phyloP scores from a whole-genome alignment of 2,113 vertebrate species.

The Myodes glareolus region DNA sequence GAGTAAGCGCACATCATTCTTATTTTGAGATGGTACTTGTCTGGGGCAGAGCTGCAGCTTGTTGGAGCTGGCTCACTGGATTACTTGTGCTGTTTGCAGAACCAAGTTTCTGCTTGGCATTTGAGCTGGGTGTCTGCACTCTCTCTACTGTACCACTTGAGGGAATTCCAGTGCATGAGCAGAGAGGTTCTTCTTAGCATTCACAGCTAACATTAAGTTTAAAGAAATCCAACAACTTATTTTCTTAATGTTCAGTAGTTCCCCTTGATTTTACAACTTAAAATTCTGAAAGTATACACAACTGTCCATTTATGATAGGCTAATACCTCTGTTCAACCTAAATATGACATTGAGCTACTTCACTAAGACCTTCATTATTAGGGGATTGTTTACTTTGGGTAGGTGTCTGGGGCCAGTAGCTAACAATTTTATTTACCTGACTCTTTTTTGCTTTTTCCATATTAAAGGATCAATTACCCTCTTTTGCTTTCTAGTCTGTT shows the following conservation, averaged over 20 bases:
- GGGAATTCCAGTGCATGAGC: neutral
- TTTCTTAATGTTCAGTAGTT: neutral
- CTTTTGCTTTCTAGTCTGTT: neutral
- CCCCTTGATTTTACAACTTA: neutral
- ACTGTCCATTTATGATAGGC: neutral
- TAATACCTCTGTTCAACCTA: neutral
- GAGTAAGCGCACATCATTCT: neutral
- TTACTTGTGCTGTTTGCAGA: neutral
- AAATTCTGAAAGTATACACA: neutral
- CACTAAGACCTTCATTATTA: neutral
- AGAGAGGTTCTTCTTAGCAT: neutral
- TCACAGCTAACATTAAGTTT: neutral
- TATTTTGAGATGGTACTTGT: neutral
- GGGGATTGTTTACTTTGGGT: neutral
- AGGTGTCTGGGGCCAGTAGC: fast-evolving
- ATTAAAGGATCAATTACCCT: neutral
- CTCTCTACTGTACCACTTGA: neutral
- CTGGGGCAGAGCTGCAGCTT: neutral
- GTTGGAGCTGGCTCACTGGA: neutral
- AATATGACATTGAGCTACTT: neutral
- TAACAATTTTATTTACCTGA: neutral
- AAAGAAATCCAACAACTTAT: neutral
- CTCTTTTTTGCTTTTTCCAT: neutral
- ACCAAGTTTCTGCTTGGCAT: neutral
- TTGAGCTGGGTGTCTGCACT: neutral